Evolutionary conservation across 2,797 vertebrate species (phyloP).

Genomic region (Sebastes diploproa): DNA sequence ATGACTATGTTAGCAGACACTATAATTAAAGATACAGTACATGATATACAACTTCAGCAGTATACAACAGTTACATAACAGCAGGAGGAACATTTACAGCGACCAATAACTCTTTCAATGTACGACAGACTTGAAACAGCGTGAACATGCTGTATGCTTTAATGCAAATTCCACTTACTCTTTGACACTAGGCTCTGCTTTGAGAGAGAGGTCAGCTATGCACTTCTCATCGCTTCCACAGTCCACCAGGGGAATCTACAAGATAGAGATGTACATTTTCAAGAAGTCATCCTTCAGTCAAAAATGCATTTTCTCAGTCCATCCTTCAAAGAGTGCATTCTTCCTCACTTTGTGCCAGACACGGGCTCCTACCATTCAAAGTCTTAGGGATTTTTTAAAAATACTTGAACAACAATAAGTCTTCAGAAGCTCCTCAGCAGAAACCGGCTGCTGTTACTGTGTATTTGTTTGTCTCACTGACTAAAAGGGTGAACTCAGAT

Average conservation of each 20-base stretch:
- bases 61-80: not conserved
- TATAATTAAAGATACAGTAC: not conserved
- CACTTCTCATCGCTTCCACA: constrained; percentile 90
- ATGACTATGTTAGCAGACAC: not conserved
- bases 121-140: not conserved
- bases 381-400: too few species aligned
- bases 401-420: not conserved
- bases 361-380: too few species aligned
- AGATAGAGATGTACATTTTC: not conserved
- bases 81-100: not conserved
- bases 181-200: constrained; percentile 77
- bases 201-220: constrained; percentile 88
- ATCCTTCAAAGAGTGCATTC: too few species aligned
- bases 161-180: constrained; percentile 66
- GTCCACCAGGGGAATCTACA: constrained; percentile 86
- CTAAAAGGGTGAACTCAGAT: constrained; percentile 9
- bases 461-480: constrained; percentile 43
- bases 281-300: not conserved
- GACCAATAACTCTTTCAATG: not conserved
- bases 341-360: too few species aligned
- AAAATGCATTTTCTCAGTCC: not conserved
- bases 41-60: not conserved
- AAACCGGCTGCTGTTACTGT: not conserved
- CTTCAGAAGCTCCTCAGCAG: not conserved
- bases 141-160: not conserved